Conservation (phyloP, 64 coral and sea anemone genomes). For the Montipora foliosa region DNA sequence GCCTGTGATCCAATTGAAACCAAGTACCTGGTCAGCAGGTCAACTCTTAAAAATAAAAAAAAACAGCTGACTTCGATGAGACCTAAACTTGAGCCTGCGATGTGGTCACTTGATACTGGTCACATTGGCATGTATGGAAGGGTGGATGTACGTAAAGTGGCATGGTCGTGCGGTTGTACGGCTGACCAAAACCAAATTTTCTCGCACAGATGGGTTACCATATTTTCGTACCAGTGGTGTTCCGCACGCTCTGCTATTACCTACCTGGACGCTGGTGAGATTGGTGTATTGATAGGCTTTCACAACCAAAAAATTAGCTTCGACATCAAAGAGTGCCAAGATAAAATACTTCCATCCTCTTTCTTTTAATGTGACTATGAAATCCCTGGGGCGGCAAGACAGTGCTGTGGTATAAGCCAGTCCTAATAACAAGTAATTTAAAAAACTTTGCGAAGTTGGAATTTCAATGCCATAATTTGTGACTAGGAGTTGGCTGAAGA, state of each 20-base stretch:
- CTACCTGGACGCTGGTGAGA: slow-evolving; percentile 97
- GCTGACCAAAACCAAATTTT: too few relatives aligned
- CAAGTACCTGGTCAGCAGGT: too few relatives aligned
- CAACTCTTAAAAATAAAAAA: too few relatives aligned
- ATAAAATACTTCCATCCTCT: slow-evolving; percentile 93
- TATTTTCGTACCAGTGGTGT: too few relatives aligned
- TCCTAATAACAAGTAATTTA: slow-evolving; percentile 81
- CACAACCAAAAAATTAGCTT: slow-evolving; percentile 89
- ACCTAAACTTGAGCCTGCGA: too few relatives aligned
- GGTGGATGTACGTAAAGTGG: too few relatives aligned
- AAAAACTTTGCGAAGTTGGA: slow-evolving; percentile 86
- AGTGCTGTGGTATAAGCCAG: slow-evolving; percentile 71
- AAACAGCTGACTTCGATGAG: too few relatives aligned
- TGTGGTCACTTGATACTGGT: too few relatives aligned
- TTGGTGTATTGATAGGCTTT: slow-evolving; percentile 99
- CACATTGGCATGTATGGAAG: too few relatives aligned
- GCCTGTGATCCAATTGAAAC: too few relatives aligned
- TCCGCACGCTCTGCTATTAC: not conserved
- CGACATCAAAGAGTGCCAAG: slow-evolving; percentile 89
- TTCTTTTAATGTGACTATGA: slow-evolving; percentile 55
- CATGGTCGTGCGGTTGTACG: too few relatives aligned
- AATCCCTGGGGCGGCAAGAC: slow-evolving; percentile 24
- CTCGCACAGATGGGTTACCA: too few relatives aligned
- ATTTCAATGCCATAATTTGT: slow-evolving; percentile 66
- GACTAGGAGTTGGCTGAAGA: slow-evolving; percentile 83